Evolutionary conservation across 2,888 invertebrate species (phyloP).

Genomic region (Cyaniris semiargus): DNA sequence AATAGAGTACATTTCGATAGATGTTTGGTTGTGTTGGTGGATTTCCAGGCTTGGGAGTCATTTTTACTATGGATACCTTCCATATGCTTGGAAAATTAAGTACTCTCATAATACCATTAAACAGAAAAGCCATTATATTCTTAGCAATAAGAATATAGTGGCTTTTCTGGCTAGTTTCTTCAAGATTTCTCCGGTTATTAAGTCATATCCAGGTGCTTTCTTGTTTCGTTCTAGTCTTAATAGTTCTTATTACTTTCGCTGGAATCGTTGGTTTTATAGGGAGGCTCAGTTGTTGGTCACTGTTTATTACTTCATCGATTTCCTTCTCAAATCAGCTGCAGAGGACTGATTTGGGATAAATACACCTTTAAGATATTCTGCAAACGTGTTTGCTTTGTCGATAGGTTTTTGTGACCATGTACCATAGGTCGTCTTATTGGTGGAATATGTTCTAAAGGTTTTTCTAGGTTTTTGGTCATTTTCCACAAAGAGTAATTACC

Average conservation of each 20-base stretch:
- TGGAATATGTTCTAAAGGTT: slow-evolving; percentile 31
- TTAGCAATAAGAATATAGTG: no score
- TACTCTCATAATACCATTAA: slow-evolving; percentile 30
- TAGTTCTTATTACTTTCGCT: slow-evolving; percentile 27
- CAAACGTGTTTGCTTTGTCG: slow-evolving; percentile 21
- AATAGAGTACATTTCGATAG: no score
- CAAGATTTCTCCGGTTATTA: slow-evolving; percentile 30
- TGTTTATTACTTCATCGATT: background rate
- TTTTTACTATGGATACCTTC: slow-evolving; percentile 37
- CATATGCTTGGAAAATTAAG: slow-evolving; percentile 30
- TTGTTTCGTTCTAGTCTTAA: slow-evolving; percentile 29
- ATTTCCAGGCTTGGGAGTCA: slow-evolving; percentile 43
- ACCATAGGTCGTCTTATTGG: slow-evolving; percentile 12
- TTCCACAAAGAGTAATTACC: slow-evolving; percentile 39
- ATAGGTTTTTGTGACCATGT: slow-evolving; percentile 2
- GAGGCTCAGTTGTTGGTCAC: slow-evolving; percentile 17
- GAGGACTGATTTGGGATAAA: slow-evolving; percentile 3
- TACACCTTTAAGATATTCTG: slow-evolving; percentile 21
- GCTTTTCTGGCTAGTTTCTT: slow-evolving; percentile 29
- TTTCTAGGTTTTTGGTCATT: slow-evolving; percentile 39
- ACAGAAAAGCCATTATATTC: no score
- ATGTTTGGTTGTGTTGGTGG: slow-evolving; percentile 31
- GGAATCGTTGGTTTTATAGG: slow-evolving; percentile 19
- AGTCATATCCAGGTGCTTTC: slow-evolving; percentile 36
- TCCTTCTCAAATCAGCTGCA: background rate